phyloP scores from a whole-genome alignment of 2,113 vertebrate genomes.

The Thomomys bottae region DNA sequence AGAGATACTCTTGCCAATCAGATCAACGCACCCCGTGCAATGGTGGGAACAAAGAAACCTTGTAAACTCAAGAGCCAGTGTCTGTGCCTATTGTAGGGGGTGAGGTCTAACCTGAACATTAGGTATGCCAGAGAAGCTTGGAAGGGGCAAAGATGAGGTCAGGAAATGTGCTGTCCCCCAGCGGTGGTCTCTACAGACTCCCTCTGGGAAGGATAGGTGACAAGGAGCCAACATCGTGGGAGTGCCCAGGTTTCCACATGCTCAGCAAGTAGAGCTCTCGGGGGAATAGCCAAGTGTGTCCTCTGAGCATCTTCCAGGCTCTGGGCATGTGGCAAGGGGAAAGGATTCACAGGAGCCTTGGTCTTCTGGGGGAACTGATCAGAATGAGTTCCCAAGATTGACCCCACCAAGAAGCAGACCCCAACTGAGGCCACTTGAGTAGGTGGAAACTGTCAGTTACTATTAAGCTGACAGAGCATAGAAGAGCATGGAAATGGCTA shows the following conservation, averaged over 20 bases:
- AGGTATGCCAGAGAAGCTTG: neutral
- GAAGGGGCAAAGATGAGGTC: neutral
- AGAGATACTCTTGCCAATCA: neutral
- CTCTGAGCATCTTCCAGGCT: neutral
- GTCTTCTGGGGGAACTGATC: neutral
- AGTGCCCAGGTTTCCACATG: neutral
- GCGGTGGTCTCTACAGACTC: neutral
- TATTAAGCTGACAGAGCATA: neutral
- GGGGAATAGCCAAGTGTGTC: neutral
- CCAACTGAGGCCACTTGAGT: neutral
- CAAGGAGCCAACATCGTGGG: neutral
- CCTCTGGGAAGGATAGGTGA: slow-evolving; percentile 12
- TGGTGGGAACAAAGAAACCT: neutral
- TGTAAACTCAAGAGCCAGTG: neutral
- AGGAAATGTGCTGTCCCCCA: slow-evolving; percentile 1
- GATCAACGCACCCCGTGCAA: neutral
- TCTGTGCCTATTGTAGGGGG: neutral
- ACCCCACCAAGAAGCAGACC: neutral
- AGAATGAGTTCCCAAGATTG: slow-evolving; percentile 25
- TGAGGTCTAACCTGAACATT: neutral
- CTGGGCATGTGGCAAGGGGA: neutral
- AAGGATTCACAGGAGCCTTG: neutral
- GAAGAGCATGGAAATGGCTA: neutral
- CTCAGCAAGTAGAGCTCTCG: slow-evolving; percentile 18
- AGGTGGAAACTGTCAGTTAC: neutral